Evolutionary conservation across 2,797 vertebrate genomes (phyloP).

Genomic region (Helostoma temminkii): DNA sequence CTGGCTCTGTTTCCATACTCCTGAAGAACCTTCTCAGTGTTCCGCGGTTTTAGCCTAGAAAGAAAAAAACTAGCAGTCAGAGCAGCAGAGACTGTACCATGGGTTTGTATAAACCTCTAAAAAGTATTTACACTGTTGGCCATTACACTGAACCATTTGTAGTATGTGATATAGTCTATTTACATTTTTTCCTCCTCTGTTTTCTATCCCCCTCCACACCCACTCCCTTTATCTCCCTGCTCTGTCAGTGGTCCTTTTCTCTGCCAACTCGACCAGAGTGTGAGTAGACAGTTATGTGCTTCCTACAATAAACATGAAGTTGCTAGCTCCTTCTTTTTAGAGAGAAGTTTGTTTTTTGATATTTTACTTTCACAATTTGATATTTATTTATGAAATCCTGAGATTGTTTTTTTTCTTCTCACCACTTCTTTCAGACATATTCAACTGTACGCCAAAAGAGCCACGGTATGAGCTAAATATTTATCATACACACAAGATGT

Average conservation of each 20-base stretch:
- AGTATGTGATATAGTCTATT: neutral
- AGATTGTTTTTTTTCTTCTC: too few relatives aligned
- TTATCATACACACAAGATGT: too few relatives aligned
- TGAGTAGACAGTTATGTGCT: neutral
- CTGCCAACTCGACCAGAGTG: too few relatives aligned
- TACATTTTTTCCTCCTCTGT: neutral
- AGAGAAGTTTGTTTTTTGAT: neutral
- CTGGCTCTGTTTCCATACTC: slow-evolving; percentile 85
- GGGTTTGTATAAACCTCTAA: neutral
- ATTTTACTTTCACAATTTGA: too few relatives aligned
- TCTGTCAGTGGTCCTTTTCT: neutral
- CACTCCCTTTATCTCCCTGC: neutral
- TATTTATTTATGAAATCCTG: too few relatives aligned
- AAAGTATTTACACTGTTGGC: neutral
- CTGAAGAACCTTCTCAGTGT: slow-evolving; percentile 88
- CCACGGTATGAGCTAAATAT: too few relatives aligned
- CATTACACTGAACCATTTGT: neutral
- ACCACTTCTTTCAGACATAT: too few relatives aligned
- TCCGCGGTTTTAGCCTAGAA: slow-evolving; percentile 89
- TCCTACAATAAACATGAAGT: neutral
- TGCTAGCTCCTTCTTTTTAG: slow-evolving; percentile 4
- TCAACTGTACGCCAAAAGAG: too few relatives aligned
- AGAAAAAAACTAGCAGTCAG: neutral
- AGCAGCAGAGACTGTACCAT: neutral
- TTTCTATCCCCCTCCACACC: neutral